Conservation (phyloP, 2,113 vertebrate genomes). For the Tychaedon coryphoeus region DNA sequence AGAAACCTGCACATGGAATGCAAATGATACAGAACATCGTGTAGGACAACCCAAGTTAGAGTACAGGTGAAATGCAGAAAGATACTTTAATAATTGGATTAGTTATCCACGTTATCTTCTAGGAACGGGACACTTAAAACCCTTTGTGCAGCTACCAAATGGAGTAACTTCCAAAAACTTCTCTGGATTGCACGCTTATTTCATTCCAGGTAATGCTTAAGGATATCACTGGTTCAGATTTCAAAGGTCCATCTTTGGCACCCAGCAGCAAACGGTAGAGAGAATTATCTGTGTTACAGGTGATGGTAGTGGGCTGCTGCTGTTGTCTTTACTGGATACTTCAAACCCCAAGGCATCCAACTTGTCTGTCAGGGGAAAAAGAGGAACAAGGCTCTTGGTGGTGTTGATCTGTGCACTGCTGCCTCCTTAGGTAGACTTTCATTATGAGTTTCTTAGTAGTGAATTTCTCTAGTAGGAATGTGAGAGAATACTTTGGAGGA, state of each 20-base stretch:
- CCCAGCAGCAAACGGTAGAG: neutral
- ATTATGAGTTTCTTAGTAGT: neutral
- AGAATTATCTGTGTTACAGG: neutral
- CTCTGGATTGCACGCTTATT: neutral
- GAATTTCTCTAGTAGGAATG: neutral
- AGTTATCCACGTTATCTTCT: neutral
- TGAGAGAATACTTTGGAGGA: neutral
- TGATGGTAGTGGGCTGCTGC: neutral
- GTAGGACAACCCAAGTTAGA: neutral
- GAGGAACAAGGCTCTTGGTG: neutral
- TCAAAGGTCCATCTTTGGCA: neutral
- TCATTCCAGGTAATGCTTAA: neutral
- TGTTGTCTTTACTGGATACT: neutral
- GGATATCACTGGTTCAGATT: neutral
- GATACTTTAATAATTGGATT: neutral
- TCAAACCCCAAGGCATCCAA: neutral
- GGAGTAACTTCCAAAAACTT: neutral
- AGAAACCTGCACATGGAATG: neutral
- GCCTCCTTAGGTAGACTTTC: neutral
- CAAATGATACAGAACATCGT: neutral
- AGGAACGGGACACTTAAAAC: neutral
- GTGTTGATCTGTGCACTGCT: neutral
- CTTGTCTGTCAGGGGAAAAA: neutral
- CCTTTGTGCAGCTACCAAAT: neutral
- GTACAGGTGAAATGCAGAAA: neutral